Base-by-base conservation (phyloP, 2,888 invertebrate genomes). In the Hypomecis punctinalis region DNA sequence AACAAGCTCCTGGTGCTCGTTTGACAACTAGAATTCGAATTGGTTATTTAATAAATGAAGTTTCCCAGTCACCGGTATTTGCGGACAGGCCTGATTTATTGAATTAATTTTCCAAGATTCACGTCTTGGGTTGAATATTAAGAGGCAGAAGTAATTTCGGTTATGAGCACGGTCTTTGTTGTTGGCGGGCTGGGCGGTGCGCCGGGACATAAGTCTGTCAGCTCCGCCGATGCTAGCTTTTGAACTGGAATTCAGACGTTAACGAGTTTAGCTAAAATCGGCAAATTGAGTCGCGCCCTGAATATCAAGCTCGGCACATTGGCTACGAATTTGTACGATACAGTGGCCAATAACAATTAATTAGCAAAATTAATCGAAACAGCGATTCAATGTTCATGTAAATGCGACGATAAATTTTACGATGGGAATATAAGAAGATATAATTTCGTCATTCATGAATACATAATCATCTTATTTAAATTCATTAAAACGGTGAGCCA, bases 41-140 rank as follows among this genome's bases (percentile, higher is more conserved):
- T 78, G 72, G 72, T 75, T 80, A 76, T 77, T 76, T 81, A 75
- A 77, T 79, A 82, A 84, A 84, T 82, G 76, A 84, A 85, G 78
- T 85, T 86, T 81, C 75, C 70, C 69, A 77, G 81, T 82, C 80
- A 78, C 81, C 80, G 80, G 82, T 86, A 85, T 86, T 86, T 84
- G 82, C 72, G 81, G 79, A 77, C 76, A 73, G 73, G 74, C 70
- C 77, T 88, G 89, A 90, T 89, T 89, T 90, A 91, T 91, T 85
- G 84, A 90, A 90, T 90, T 88, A 91, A 90, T 90, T 89, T 89
- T 82, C 80, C 79, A 82, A 88, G 86, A 86, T 86, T 87, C 85
- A 83, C 81, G 84, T 79, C 81, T 76, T 67, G 80, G 80, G 74
- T 67, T 78, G 89, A 90, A 91, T 89, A 89, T 86, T 87, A 88